Percentiles rank a stretch among this genome's conserved stretches.
Evolutionary conservation across 2,888 invertebrate species (phyloP).

Genomic region (Morpho helenor): DNA sequence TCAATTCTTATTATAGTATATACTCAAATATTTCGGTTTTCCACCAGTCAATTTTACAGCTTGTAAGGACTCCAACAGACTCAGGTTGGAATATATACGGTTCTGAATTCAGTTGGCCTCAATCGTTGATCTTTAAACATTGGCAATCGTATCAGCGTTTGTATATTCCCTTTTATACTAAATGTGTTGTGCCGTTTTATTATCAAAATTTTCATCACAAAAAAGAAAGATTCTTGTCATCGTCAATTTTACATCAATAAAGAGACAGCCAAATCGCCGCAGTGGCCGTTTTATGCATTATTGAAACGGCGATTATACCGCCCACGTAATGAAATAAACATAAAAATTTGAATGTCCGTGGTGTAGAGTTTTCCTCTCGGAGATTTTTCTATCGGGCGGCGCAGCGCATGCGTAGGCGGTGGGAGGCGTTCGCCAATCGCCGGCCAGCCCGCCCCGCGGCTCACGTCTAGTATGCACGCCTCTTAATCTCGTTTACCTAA

Average conservation of each 20-base stretch:
- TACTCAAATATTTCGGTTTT: too few relatives aligned
- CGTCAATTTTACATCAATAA: not conserved
- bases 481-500: slow-evolving; percentile 35
- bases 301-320: slow-evolving; percentile 43
- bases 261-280: slow-evolving; percentile 20
- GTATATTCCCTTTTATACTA: too few relatives aligned
- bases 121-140: too few relatives aligned
- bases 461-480: slow-evolving; percentile 51
- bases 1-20: too few relatives aligned
- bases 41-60: too few relatives aligned
- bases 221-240: too few relatives aligned
- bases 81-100: too few relatives aligned
- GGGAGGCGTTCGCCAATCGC: slow-evolving; percentile 78
- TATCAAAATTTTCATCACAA: too few relatives aligned
- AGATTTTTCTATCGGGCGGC: slow-evolving; percentile 63
- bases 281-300: slow-evolving; percentile 38
- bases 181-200: too few relatives aligned
- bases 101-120: too few relatives aligned
- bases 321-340: slow-evolving; percentile 57
- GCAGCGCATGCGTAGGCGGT: slow-evolving; percentile 72
- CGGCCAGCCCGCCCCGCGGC: slow-evolving; percentile 65
- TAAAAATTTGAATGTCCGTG: slow-evolving; percentile 43
- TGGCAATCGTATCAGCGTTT: too few relatives aligned
- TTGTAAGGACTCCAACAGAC: too few relatives aligned
- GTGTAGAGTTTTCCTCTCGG: slow-evolving; percentile 55